Base-by-base conservation (phyloP, 2,113 vertebrate species). In the Oriolus oriolus region DNA sequence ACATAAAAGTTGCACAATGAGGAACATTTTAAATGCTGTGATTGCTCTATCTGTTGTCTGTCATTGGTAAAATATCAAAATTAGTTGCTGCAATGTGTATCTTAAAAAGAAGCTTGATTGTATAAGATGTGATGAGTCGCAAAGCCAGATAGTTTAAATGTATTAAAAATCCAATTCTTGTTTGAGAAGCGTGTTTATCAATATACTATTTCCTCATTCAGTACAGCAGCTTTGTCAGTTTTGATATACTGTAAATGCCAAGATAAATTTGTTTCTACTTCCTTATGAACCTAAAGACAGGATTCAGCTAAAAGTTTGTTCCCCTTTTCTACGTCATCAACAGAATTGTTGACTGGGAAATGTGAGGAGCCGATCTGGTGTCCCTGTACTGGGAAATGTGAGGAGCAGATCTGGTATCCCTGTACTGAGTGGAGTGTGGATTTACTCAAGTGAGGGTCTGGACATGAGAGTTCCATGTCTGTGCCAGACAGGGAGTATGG, bases 41-140 rank as follows among this genome's bases (percentile, higher is more conserved):
- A 64, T 21, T 87, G 75, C 47, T 83, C 47, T 87, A 71, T 87
- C 69, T 90, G 37, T 71, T 89, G 44, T 56, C 61, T 96, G 74
- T 95, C 89, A 93, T 61, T 91, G 84, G 75, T 49, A 69, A 79
- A 93, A 79, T 84, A 89, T 28, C 65, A 82, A 82, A 94, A 91
- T 81, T 53, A 93, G 44, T 77, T 91, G 87, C 54, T 95, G 93
- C 95, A 95, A 94, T 77, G 3, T 37, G 7, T 93, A 53, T 45
- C 74, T 73, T 79, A 60, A 59, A 89, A 87, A 74, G 44, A 70
- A 71, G 18, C 44, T 63, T 78, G 41, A 61, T 24, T 68, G 24
- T 78, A 11, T 47, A 86, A 64, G 50, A 91, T 84, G 64, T 77
- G 66, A 66, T 88, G 76, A 92, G 28, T 74, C 86, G 71, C 50